Conservation (phyloP, 2,113 vertebrate species). For the Thamnophis sirtalis region DNA sequence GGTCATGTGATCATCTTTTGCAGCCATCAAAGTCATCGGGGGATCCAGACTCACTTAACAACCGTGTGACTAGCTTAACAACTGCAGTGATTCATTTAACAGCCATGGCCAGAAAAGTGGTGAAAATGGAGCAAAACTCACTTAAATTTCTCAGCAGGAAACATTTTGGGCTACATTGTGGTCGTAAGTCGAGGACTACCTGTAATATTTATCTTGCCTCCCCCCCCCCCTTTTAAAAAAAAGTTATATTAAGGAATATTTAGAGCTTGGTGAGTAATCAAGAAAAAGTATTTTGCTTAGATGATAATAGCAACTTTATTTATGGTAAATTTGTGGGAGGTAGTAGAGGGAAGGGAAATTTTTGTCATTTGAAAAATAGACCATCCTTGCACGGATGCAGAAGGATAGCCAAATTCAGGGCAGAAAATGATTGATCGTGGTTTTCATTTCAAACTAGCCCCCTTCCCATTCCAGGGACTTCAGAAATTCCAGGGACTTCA, state of each 20-base stretch:
- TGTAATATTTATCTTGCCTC: conserved; percentile 17
- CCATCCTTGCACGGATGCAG: background rate
- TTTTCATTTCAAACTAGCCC: background rate
- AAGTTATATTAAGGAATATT: conserved; percentile 52
- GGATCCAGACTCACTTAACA: too few species aligned
- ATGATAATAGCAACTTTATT: background rate
- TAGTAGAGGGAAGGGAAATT: background rate
- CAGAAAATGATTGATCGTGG: background rate
- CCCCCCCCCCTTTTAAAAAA: conserved; percentile 43
- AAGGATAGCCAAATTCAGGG: background rate
- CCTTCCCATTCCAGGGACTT: background rate
- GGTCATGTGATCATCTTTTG: background rate
- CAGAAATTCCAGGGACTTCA: background rate
- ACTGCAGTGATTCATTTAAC: too few species aligned
- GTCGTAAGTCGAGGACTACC: background rate
- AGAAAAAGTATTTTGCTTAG: conserved; percentile 4
- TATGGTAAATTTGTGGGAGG: background rate
- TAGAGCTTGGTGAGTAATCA: conserved; percentile 55
- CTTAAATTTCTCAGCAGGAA: too few species aligned
- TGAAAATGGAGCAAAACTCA: too few species aligned
- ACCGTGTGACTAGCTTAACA: too few species aligned
- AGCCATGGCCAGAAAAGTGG: too few species aligned
- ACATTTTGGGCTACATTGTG: background rate
- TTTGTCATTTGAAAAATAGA: background rate
- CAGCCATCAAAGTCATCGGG: too few species aligned